A percentile compares a stretch with the other conserved stretches of the same genome.
These are phyloP conservation scores for Myotis findleyi DNA, from an alignment of 2,797 vertebrate genomes.

Conservation along the genomic window DNA sequence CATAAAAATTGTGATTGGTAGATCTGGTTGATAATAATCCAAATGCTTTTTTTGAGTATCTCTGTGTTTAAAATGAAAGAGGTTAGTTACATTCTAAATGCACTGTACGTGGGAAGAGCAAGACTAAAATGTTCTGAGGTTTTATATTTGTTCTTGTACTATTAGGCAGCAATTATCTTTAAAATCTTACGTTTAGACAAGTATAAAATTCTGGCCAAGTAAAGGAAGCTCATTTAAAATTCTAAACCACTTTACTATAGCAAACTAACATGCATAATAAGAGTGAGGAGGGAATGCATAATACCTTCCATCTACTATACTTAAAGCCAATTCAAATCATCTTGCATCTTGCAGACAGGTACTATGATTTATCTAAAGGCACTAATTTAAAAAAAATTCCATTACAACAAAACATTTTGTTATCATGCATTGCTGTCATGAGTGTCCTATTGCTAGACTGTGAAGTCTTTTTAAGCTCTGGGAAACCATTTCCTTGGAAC, in stretches of 20 bases:
- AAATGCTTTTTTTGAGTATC: conserved; percentile 45
- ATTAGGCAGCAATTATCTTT: conserved; percentile 62
- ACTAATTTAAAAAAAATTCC: conserved; percentile 14
- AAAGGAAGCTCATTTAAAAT: conserved; percentile 64
- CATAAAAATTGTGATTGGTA: conserved; percentile 18
- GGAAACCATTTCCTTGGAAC: conserved; percentile 61
- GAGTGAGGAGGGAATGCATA: conserved; percentile 3
- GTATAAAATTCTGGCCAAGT: conserved; percentile 51
- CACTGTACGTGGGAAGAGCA: conserved; percentile 45
- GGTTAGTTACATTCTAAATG: conserved; percentile 60
- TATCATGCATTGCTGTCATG: not conserved
- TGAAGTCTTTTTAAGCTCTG: conserved; percentile 33
- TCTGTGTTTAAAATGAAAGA: conserved; percentile 62
- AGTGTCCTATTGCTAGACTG: conserved; percentile 7
- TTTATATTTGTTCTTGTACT: conserved; percentile 54
- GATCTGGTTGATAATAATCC: not conserved
- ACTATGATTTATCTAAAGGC: conserved; percentile 62
- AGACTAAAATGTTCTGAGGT: conserved; percentile 59
- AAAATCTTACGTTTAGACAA: conserved; percentile 62
- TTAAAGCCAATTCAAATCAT: conserved; percentile 58
- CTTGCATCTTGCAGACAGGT: conserved; percentile 10
- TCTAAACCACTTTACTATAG: not conserved
- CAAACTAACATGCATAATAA: conserved; percentile 52
- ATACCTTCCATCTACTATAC: conserved; percentile 27
- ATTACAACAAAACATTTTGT: conserved; percentile 54